These are phyloP conservation scores for Chelonus formosanus DNA, from an alignment of 2,888 invertebrate species.

Conservation along the genomic window DNA sequence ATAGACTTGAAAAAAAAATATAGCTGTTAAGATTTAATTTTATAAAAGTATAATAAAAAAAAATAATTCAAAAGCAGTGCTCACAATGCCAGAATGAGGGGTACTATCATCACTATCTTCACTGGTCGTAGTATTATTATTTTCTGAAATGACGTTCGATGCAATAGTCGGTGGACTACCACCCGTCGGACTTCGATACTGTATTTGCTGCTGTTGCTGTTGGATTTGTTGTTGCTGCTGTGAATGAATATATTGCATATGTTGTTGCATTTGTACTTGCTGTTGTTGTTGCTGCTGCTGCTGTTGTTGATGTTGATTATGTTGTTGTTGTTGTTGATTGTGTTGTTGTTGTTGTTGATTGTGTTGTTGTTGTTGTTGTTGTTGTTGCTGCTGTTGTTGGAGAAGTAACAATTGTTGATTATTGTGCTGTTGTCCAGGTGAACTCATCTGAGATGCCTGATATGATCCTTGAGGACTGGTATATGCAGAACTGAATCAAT, in stretches of 20 bases:
- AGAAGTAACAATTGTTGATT: constrained; percentile 69
- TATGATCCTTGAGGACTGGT: constrained; percentile 67
- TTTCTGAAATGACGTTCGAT: constrained; percentile 67
- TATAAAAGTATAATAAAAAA: not conserved
- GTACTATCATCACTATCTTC: constrained; percentile 88
- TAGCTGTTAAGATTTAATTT: too few species aligned
- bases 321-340: constrained; percentile 47
- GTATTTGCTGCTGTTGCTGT: constrained; percentile 64
- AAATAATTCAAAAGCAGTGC: constrained; percentile 38
- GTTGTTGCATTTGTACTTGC: constrained; percentile 54
- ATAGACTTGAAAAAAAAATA: too few species aligned
- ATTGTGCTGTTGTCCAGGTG: constrained; percentile 71
- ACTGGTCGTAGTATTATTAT: constrained; percentile 76
- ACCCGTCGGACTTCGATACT: constrained; percentile 70
- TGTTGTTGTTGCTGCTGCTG: constrained; percentile 57
- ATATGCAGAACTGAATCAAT: constrained; percentile 59
- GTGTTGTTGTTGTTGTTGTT: constrained; percentile 63
- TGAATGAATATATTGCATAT: constrained; percentile 55
- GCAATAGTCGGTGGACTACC: constrained; percentile 69
- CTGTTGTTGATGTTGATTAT: constrained; percentile 49
- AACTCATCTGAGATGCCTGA: constrained; percentile 70
- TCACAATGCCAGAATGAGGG: constrained; percentile 74
- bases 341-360: constrained; percentile 61
- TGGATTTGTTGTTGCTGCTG: constrained; percentile 51
- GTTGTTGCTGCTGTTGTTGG: constrained; percentile 59